Conservation (phyloP, 2,797 vertebrate genomes). For the Cuculus canorus region DNA sequence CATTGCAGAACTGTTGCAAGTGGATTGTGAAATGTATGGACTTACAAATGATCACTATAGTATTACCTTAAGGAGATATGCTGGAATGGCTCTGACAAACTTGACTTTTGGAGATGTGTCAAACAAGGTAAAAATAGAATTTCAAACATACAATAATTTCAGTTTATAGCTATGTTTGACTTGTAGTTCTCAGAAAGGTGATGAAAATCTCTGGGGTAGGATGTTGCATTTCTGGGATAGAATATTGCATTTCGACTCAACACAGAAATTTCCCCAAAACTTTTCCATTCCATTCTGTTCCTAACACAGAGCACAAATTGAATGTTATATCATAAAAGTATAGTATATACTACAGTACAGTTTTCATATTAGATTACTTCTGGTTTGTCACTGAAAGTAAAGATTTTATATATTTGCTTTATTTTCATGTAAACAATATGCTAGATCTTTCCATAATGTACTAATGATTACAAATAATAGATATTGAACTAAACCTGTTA, state of each 20-base stretch:
- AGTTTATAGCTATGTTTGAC: neutral
- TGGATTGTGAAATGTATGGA: conserved; percentile 95
- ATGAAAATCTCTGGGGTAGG: neutral
- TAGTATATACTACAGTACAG: too few species aligned
- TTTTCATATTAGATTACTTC: neutral
- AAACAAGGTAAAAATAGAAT: conserved; percentile 84
- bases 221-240: neutral
- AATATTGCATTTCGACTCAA: neutral
- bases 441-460: neutral
- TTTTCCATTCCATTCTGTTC: neutral
- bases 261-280: neutral
- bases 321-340: neutral
- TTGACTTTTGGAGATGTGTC: conserved; percentile 95
- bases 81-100: conserved; percentile 96
- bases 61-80: conserved; percentile 89
- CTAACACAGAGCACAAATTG: neutral
- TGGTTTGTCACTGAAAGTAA: neutral
- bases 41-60: conserved; percentile 92
- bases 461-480: neutral
- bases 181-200: neutral
- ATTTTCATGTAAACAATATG: neutral
- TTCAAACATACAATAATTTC: neutral
- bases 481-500: neutral
- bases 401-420: neutral
- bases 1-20: conserved; percentile 92